These are phyloP conservation scores for Meriones unguiculatus DNA, from an alignment of 2,113 vertebrate genomes.

Conservation along the genomic window DNA sequence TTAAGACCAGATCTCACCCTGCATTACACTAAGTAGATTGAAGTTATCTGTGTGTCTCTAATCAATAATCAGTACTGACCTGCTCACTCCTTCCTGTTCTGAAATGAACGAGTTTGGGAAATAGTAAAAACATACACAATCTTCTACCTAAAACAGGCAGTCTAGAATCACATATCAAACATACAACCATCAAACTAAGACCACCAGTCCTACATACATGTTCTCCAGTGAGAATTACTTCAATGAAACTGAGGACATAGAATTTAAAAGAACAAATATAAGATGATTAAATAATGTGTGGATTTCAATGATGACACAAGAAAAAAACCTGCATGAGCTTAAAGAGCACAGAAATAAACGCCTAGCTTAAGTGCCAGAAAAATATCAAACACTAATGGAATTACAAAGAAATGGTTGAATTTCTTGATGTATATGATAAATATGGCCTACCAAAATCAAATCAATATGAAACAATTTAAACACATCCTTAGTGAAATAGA, in stretches of 20 bases:
- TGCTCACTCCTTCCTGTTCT: not conserved
- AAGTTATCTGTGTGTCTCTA: not conserved
- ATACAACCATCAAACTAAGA: not conserved
- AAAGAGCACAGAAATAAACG: not conserved
- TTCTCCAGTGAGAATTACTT: not conserved
- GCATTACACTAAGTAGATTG: not conserved
- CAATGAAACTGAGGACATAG: not conserved
- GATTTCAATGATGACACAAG: not conserved
- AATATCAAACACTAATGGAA: not conserved
- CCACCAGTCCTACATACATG: too few relatives aligned
- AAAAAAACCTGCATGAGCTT: not conserved
- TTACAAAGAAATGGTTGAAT: not conserved
- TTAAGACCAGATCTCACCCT: not conserved
- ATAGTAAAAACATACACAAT: not conserved
- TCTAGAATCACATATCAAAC: not conserved
- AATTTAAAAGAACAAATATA: not conserved
- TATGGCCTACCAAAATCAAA: not conserved
- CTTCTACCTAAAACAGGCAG: not conserved
- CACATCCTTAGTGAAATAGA: not conserved
- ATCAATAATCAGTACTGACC: not conserved
- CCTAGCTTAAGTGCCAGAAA: not conserved
- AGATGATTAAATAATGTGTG: not conserved
- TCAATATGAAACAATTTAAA: not conserved
- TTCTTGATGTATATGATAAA: not conserved
- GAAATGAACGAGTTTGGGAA: not conserved